Evolutionary conservation across 1,140 invertebrate species (phyloP).

Genomic region (Gonatopus flavifemur): DNA sequence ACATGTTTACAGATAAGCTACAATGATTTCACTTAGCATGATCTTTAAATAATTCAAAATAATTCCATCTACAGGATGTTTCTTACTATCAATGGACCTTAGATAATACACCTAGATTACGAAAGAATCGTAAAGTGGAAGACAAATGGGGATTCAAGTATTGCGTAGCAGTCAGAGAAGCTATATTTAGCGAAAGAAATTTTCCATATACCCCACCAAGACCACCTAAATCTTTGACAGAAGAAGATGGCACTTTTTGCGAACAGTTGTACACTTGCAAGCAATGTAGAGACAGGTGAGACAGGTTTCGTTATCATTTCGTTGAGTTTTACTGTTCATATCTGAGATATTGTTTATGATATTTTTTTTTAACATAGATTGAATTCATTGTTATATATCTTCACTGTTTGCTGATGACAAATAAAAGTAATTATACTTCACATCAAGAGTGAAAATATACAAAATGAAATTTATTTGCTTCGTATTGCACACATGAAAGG

Average conservation of each 20-base stretch:
- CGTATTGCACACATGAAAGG: no score
- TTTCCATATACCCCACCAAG: conserved; percentile 35
- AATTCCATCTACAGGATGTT: conserved; percentile 5
- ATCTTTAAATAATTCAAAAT: not conserved
- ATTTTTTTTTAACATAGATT: no score
- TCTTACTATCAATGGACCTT: not conserved
- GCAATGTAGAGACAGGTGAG: conserved; percentile 48
- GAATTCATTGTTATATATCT: no score
- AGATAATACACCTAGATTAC: conserved; percentile 29
- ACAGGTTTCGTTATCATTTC: no score
- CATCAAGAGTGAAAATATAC: no score
- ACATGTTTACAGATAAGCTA: not conserved
- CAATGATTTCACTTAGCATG: no score
- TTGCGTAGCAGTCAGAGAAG: conserved; percentile 33
- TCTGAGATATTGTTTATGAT: no score
- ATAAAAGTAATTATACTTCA: no score
- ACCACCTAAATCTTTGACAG: conserved; percentile 27
- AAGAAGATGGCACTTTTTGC: conserved; percentile 17
- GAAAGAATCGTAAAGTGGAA: conserved; percentile 31
- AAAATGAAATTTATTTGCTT: no score
- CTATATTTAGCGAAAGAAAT: conserved; percentile 34
- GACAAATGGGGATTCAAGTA: conserved; percentile 35
- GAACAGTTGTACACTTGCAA: conserved; percentile 32
- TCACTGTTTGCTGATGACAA: no score
- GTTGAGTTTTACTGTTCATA: no score